phyloP scores from a whole-genome alignment of 2,797 vertebrate species.

The Tenualosa ilisha region DNA sequence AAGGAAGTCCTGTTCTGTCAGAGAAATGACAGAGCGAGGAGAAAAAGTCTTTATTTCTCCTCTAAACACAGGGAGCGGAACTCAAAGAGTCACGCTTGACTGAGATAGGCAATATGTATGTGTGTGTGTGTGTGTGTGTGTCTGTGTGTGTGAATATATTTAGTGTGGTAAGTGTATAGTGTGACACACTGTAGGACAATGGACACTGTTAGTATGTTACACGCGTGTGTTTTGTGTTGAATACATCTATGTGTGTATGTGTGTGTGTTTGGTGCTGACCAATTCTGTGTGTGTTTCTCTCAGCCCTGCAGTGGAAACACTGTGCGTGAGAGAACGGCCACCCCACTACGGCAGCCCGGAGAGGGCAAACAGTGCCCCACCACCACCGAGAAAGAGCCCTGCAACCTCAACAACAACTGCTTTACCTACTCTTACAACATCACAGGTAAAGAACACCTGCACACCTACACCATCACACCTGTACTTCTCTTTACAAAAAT shows the following conservation, averaged over 20 bases:
- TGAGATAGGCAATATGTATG: too few species aligned
- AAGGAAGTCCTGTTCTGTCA: too few species aligned
- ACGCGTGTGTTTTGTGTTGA: too few species aligned
- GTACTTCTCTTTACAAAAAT: neutral
- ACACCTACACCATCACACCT: neutral
- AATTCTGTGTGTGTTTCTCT: neutral
- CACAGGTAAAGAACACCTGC: slow-evolving; percentile 76
- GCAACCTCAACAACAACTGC: slow-evolving; percentile 91
- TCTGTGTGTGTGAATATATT: neutral
- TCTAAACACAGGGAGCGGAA: too few species aligned
- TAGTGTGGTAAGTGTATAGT: too few species aligned
- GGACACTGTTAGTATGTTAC: too few species aligned
- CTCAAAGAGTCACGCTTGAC: too few species aligned
- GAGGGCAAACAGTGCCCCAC: slow-evolving; percentile 82
- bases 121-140: too few species aligned
- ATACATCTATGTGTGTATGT: too few species aligned
- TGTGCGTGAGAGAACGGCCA: slow-evolving; percentile 78
- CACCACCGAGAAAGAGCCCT: slow-evolving; percentile 78
- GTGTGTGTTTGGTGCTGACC: neutral
- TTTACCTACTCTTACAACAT: slow-evolving; percentile 93
- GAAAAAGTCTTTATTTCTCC: too few species aligned
- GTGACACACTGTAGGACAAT: too few species aligned
- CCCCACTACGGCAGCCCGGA: slow-evolving; percentile 80
- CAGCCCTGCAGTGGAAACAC: slow-evolving; percentile 85
- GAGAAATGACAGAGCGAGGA: too few species aligned